These are phyloP conservation scores for Nyctibius grandis DNA, from an alignment of 2,797 vertebrate species.

Conservation along the genomic window DNA sequence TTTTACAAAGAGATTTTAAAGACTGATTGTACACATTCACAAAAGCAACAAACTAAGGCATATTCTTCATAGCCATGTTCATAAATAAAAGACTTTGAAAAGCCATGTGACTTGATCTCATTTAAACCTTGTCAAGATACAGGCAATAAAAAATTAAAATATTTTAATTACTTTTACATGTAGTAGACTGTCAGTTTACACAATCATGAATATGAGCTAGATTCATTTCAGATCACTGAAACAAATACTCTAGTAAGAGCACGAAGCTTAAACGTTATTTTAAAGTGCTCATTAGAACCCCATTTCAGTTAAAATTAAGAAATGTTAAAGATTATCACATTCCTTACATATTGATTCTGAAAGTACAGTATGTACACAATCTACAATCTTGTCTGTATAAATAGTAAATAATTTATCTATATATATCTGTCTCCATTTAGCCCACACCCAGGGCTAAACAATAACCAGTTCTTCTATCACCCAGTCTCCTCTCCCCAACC, in stretches of 20 bases:
- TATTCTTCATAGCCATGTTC: background rate
- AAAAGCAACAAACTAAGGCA: conserved; percentile 7
- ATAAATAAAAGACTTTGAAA: background rate
- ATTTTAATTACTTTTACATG: background rate
- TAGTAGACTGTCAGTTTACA: background rate
- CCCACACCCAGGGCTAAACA: too few species aligned
- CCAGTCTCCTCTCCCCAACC: too few species aligned
- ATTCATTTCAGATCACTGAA: conserved; percentile 1
- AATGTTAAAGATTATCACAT: conserved; percentile 28
- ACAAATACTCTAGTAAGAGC: background rate
- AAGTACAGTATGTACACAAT: conserved; percentile 41
- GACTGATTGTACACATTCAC: background rate
- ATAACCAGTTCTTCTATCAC: too few species aligned
- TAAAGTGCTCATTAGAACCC: conserved; percentile 42
- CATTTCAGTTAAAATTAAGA: conserved; percentile 27
- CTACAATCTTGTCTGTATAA: conserved; percentile 32
- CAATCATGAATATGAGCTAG: background rate
- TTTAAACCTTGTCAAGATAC: background rate
- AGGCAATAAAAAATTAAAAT: background rate
- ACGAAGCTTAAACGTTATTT: conserved; percentile 15
- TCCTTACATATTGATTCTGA: conserved; percentile 29
- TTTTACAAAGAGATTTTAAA: conserved; percentile 37
- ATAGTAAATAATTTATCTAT: conserved; percentile 29
- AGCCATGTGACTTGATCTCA: background rate
- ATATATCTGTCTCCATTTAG: too few species aligned